Percentiles rank a stretch among this genome's conserved stretches.
Evolutionary conservation across 2,888 invertebrate genomes (phyloP).

Genomic region (Drosophila rellima): DNA sequence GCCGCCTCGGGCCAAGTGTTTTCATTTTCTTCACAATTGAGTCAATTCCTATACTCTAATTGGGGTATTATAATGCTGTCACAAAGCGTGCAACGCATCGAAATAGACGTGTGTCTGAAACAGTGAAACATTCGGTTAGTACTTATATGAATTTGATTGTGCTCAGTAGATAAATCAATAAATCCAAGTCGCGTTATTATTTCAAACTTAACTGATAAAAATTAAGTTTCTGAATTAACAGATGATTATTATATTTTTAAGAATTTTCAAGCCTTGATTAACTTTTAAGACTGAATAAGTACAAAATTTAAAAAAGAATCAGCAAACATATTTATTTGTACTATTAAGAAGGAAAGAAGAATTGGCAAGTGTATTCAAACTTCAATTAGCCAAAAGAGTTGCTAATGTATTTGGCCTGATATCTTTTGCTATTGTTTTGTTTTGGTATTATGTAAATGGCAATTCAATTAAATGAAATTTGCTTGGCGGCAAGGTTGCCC

Average conservation of each 20-base stretch:
- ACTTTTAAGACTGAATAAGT: too few species aligned
- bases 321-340: too few species aligned
- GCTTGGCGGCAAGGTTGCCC: slow-evolving; percentile 68
- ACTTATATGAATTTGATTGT: too few species aligned
- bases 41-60: background rate
- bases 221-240: too few species aligned
- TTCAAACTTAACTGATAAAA: too few species aligned
- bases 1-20: slow-evolving; percentile 34
- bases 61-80: background rate
- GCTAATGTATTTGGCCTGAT: slow-evolving; percentile 9
- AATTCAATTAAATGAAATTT: slow-evolving; percentile 75
- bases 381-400: background rate
- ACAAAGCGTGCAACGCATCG: background rate
- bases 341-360: background rate
- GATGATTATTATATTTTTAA: too few species aligned
- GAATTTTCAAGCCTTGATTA: too few species aligned
- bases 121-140: too few species aligned
- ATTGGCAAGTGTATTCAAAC: slow-evolving; percentile 6
- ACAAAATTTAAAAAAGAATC: too few species aligned
- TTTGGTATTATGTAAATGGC: slow-evolving; percentile 71
- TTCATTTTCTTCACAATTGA: slow-evolving; percentile 12
- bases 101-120: background rate
- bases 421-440: slow-evolving; percentile 7
- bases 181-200: too few species aligned
- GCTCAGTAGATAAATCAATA: too few species aligned